Percentiles rank a stretch among this genome's conserved stretches.
These are phyloP conservation scores for Acanthosepion esculentum DNA, from an alignment of 2,888 invertebrate genomes.

Conservation along the genomic window DNA sequence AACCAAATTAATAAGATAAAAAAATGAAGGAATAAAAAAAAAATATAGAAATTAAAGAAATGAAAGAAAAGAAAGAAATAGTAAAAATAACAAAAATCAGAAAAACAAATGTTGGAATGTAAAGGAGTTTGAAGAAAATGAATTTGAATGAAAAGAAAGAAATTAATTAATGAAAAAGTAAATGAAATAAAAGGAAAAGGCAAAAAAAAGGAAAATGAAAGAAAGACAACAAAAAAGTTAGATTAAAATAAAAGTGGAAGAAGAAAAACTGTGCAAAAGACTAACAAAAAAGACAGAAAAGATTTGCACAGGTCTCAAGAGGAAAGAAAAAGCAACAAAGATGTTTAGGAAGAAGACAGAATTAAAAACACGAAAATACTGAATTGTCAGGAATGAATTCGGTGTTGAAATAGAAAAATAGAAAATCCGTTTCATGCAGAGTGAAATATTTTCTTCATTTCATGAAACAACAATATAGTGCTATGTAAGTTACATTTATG, in stretches of 20 bases:
- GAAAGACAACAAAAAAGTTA: background rate
- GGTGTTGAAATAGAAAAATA: background rate
- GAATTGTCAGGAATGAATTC: background rate
- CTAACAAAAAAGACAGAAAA: background rate
- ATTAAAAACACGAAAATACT: background rate
- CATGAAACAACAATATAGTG: background rate
- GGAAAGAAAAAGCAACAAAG: background rate
- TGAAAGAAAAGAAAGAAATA: no score
- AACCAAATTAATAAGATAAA: no score
- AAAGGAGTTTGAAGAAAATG: no score
- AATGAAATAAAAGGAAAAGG: no score
- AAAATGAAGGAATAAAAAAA: no score
- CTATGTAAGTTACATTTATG: background rate
- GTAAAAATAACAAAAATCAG: no score
- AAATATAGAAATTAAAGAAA: no score
- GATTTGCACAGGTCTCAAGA: background rate
- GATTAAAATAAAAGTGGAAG: background rate
- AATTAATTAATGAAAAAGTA: no score
- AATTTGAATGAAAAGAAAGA: no score
- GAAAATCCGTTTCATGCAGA: background rate
- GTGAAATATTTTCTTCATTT: background rate
- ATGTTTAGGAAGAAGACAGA: background rate
- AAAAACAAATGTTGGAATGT: no score
- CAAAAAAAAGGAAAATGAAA: background rate
- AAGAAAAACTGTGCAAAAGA: background rate